A percentile compares a stretch with the other conserved stretches of the same genome.
These are phyloP conservation scores for Clamator glandarius DNA, from an alignment of 2,797 vertebrate genomes.

Conservation along the genomic window DNA sequence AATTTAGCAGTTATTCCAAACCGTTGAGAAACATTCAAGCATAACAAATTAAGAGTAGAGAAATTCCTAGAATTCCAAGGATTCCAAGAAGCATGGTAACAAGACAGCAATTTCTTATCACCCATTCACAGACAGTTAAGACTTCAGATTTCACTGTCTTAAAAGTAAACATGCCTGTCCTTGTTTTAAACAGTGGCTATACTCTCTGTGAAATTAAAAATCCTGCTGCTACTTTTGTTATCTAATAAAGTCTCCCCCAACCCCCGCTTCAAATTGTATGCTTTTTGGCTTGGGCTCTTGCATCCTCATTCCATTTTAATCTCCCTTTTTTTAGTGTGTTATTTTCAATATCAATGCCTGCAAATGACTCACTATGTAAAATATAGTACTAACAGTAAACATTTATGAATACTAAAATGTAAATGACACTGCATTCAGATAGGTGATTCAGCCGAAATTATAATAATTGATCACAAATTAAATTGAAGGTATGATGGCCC, in stretches of 20 bases:
- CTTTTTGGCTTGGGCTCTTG: neutral
- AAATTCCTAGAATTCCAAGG: slow-evolving; percentile 67
- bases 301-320: neutral
- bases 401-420: neutral
- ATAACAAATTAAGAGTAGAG: slow-evolving; percentile 26
- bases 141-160: slow-evolving; percentile 39
- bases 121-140: slow-evolving; percentile 20
- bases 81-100: slow-evolving; percentile 38
- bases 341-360: neutral
- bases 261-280: neutral
- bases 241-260: neutral
- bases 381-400: fast-evolving
- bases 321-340: neutral
- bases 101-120: slow-evolving; percentile 33
- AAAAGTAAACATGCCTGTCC: slow-evolving; percentile 2
- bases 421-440: neutral
- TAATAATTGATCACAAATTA: neutral
- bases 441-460: neutral
- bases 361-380: neutral
- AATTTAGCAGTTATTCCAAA: neutral
- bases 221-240: neutral
- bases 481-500: fast-evolving
- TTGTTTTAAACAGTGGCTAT: neutral
- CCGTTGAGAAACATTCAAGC: neutral
- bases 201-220: neutral